Evolutionary conservation across 1,140 invertebrate species (phyloP), one percentile per base, ranked within the genome.

Genomic region (Nasonia longicornis): DNA sequence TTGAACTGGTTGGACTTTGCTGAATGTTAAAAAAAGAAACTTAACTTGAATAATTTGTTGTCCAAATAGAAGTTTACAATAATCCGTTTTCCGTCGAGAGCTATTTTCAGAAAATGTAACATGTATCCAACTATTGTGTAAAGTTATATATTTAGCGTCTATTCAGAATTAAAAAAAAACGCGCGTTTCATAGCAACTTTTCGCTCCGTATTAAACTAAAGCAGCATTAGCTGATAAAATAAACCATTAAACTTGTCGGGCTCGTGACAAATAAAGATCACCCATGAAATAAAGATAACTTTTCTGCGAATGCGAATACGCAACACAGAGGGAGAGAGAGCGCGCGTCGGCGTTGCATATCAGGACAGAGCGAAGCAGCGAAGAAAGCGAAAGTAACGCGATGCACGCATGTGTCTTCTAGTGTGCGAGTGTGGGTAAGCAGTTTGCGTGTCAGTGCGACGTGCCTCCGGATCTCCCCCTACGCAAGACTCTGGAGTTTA

Each of bases 361-460:
- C 26, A 69, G 22, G 20, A 11, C 26, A 16, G 8, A 70, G 67
- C 76, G 71, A 81, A 79, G 79, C 83, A 79, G 79, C 83, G 81
- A 87, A 85, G 85, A 89, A 88, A 88, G 86, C 83, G 87, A 89
- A 88, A 89, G 87, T 88, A 87, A 86, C 84, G 82, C 78, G 84
- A 87, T 83, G 77, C 22, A 58, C 66, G 42, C 66, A 73, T 67
- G 77, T 63, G 66, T 73, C 11, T 48, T 64, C 42, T 29, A 58
- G 52, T 58, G 52, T 58, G 52, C 26, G 38, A 58, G 52, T 58
- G 52, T 58, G 52, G 20, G 52, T 58, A 58, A 58, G 52, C 20
- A 58, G 52, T 76, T 74, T 82, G 52, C 79, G 80, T 82, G 70
- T 81, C 73, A 48, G 83, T 81, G 82, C 83, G 83, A 85, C 84